Conservation (phyloP, 64 coral and sea anemone species). For the Catalaphyllia jardinei region DNA sequence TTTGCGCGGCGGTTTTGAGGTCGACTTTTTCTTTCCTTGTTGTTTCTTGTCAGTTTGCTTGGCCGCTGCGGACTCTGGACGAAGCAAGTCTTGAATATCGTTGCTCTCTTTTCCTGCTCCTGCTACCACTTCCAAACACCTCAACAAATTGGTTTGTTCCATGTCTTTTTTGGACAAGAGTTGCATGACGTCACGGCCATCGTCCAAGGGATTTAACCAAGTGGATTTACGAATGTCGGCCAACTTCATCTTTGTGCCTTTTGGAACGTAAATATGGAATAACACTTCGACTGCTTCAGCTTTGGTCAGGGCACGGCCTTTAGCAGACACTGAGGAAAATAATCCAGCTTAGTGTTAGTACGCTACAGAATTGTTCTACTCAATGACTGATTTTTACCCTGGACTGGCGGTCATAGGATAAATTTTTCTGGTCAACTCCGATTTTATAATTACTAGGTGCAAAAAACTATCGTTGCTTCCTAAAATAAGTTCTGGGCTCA, state of each 20-base stretch:
- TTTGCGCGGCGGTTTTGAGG: neutral
- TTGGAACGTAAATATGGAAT: constrained; percentile 98
- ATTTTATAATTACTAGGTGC: no score
- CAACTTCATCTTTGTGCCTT: constrained; percentile 88
- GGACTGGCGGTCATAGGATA: no score
- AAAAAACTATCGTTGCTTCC: no score
- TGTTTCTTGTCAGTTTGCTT: constrained; percentile 40
- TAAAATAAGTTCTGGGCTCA: no score
- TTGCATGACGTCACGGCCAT: constrained; percentile 87
- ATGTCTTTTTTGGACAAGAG: constrained; percentile 95
- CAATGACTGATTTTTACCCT: no score
- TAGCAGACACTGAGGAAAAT: constrained; percentile 63
- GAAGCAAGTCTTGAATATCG: constrained; percentile 85
- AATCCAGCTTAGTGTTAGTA: neutral
- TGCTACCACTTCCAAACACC: constrained; percentile 74
- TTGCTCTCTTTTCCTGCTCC: constrained; percentile 81
- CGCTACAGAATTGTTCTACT: no score
- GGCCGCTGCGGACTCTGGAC: constrained; percentile 59
- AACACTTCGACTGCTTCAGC: constrained; percentile 94
- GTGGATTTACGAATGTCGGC: constrained; percentile 94
- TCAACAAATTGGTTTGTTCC: constrained; percentile 80
- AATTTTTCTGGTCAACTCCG: no score
- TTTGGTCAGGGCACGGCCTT: constrained; percentile 88
- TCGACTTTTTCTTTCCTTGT: constrained; percentile 32
- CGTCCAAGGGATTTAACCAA: constrained; percentile 92